These are phyloP conservation scores for Ciona savignyi DNA, from an alignment of 23 tunicate species.

Conservation along the genomic window DNA sequence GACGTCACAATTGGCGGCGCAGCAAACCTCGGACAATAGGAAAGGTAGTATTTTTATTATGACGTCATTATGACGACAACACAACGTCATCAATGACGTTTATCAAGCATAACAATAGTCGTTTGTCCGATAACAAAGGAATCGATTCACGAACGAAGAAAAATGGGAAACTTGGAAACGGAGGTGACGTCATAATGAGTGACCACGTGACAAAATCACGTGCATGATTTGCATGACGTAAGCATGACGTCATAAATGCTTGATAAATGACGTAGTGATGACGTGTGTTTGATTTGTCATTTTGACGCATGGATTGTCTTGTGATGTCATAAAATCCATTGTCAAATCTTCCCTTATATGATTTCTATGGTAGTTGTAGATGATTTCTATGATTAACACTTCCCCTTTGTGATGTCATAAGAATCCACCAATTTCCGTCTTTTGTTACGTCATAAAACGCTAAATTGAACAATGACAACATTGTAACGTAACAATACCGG, in stretches of 20 bases:
- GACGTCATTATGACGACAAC: neutral
- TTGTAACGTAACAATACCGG: neutral
- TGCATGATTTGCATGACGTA: slow-evolving; percentile 50
- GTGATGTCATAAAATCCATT: neutral
- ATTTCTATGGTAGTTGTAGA: neutral
- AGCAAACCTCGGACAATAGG: slow-evolving; percentile 49
- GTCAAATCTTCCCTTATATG: neutral
- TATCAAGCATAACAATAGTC: slow-evolving; percentile 3
- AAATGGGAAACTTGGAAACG: slow-evolving; percentile 13
- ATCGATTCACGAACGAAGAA: neutral
- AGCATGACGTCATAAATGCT: slow-evolving; percentile 52
- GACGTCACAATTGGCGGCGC: slow-evolving; percentile 33
- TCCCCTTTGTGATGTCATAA: neutral
- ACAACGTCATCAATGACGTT: no score
- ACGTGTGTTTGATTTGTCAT: neutral
- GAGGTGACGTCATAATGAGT: slow-evolving; percentile 75
- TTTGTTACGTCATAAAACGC: neutral
- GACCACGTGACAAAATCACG: slow-evolving; percentile 86
- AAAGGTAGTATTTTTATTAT: slow-evolving; percentile 25
- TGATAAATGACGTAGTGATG: slow-evolving; percentile 18
- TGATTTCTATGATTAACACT: neutral
- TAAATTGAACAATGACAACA: neutral
- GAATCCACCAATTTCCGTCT: neutral
- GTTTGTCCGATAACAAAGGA: slow-evolving; percentile 1
- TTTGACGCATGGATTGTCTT: neutral